Evolutionary conservation across 2,113 vertebrate genomes (phyloP).

Genomic region (Turdus rufiventris): DNA sequence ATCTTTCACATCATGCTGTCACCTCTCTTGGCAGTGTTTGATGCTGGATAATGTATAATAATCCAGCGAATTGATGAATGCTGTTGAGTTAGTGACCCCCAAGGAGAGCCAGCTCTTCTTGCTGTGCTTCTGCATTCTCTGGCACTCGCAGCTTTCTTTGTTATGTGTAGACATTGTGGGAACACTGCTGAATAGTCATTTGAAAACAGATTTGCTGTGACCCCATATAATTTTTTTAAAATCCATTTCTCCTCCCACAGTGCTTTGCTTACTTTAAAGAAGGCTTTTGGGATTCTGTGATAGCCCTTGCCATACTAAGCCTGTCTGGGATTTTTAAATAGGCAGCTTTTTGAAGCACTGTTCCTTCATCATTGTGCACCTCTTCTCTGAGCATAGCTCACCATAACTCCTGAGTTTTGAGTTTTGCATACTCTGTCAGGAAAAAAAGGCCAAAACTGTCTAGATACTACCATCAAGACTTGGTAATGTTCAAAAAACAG

Average conservation of each 20-base stretch:
- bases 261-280: neutral
- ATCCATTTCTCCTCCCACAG: neutral
- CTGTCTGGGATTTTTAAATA: neutral
- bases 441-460: neutral
- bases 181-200: neutral
- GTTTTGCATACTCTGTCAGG: neutral
- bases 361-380: neutral
- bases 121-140: neutral
- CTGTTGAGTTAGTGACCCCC: neutral
- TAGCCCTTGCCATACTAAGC: neutral
- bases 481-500: neutral
- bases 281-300: neutral
- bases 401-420: rapidly evolving
- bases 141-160: neutral
- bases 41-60: neutral
- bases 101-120: neutral
- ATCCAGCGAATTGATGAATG: neutral
- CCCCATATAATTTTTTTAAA: neutral
- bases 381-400: neutral
- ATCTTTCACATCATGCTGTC: neutral
- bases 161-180: neutral
- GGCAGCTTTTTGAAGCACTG: neutral
- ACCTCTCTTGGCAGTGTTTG: neutral
- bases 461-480: neutral
- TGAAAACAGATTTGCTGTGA: neutral